Evolutionary conservation across 2,888 invertebrate genomes (phyloP).

Genomic region (Carcina quercana): DNA sequence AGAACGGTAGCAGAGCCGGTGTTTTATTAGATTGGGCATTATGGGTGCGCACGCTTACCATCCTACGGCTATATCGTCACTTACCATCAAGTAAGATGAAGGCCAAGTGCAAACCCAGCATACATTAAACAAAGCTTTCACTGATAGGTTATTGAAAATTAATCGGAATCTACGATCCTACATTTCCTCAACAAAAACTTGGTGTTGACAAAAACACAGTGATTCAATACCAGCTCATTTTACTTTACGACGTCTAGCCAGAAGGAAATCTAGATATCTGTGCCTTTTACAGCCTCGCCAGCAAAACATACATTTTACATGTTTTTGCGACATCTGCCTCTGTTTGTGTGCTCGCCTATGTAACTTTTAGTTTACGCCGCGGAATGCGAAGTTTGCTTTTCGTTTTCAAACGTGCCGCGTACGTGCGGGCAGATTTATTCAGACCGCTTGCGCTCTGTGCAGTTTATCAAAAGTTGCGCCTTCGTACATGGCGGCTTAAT

Average conservation of each 20-base stretch:
- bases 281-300: background rate
- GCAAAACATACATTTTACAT: background rate
- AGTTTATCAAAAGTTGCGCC: too few species aligned
- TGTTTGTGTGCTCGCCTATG: slow-evolving; percentile 6
- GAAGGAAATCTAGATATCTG: background rate
- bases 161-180: too few species aligned
- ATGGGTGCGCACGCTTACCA: too few species aligned
- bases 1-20: too few species aligned
- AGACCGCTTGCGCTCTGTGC: too few species aligned
- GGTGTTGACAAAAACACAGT: background rate
- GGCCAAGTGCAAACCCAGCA: too few species aligned
- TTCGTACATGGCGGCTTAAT: too few species aligned
- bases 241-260: background rate
- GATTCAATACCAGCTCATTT: background rate
- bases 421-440: background rate
- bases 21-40: too few species aligned
- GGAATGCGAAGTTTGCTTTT: slow-evolving; percentile 1
- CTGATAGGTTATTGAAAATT: too few species aligned
- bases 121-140: too few species aligned
- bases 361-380: slow-evolving; percentile 4
- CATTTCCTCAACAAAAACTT: background rate
- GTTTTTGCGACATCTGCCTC: slow-evolving; percentile 6
- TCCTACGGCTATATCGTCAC: too few species aligned
- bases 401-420: background rate
- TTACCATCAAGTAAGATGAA: too few species aligned